These are phyloP conservation scores for Tadarida brasiliensis DNA, from an alignment of 2,797 vertebrate genomes.

Conservation along the genomic window DNA sequence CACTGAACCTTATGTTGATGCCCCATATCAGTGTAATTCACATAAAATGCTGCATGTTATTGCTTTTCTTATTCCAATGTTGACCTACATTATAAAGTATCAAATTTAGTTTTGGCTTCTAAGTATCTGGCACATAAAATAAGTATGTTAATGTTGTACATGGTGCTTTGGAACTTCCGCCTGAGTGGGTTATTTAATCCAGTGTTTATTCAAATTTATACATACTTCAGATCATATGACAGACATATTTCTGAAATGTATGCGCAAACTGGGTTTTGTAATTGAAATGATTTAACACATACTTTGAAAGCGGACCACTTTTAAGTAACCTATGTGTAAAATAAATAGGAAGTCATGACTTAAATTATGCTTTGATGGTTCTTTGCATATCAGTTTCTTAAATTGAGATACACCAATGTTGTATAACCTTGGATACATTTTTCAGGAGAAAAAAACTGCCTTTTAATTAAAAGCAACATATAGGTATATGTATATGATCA, in stretches of 20 bases:
- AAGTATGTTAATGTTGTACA: conserved; percentile 31
- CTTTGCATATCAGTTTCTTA: background rate
- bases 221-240: background rate
- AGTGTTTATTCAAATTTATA: conserved; percentile 17
- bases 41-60: conserved; percentile 67
- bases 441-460: background rate
- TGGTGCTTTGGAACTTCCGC: background rate
- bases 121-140: conserved; percentile 70
- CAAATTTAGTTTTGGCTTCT: conserved; percentile 71
- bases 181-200: conserved; percentile 33
- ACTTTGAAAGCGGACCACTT: background rate
- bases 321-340: conserved; percentile 18
- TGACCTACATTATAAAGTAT: conserved; percentile 71
- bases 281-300: conserved; percentile 36
- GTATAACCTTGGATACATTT: conserved; percentile 19
- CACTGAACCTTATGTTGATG: conserved; percentile 73
- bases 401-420: conserved; percentile 20
- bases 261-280: conserved; percentile 10
- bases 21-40: conserved; percentile 76
- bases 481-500: background rate
- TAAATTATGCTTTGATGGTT: conserved; percentile 13
- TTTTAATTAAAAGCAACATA: conserved; percentile 29
- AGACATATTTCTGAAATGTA: conserved; percentile 56
- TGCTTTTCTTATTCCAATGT: conserved; percentile 71
- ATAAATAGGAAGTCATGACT: conserved; percentile 28